Percentiles rank a stretch among this genome's conserved stretches.
phyloP scores from a whole-genome alignment of 2,113 vertebrate genomes.

The Addax nasomaculatus region DNA sequence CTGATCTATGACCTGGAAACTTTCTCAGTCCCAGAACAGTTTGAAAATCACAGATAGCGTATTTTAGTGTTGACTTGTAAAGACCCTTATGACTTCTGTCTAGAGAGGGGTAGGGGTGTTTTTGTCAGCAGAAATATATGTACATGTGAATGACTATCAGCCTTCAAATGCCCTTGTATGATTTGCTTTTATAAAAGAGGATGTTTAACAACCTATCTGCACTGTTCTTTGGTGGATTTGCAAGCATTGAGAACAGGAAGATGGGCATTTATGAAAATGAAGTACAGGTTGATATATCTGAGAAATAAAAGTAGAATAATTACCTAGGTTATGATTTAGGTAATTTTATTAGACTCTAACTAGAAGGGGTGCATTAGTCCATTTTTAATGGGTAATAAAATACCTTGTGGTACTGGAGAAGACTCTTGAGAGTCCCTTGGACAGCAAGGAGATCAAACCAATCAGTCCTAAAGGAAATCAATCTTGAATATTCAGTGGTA shows the following conservation, averaged over 20 bases:
- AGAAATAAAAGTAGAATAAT: neutral
- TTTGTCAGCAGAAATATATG: neutral
- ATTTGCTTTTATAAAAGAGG: neutral
- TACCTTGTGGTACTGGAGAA: neutral
- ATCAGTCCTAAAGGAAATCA: neutral
- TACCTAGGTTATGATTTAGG: neutral
- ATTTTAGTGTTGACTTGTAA: neutral
- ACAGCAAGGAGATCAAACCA: neutral
- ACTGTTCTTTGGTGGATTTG: neutral
- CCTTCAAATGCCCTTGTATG: too few relatives aligned
- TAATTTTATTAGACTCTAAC: neutral
- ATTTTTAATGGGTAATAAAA: neutral
- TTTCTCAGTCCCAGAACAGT: neutral
- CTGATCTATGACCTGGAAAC: neutral
- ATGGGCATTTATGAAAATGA: neutral
- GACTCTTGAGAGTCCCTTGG: neutral
- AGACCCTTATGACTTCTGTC: neutral
- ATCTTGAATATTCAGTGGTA: neutral
- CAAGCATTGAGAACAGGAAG: neutral
- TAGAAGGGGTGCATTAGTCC: neutral
- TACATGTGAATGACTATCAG: neutral
- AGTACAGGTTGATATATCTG: neutral
- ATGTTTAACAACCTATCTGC: neutral
- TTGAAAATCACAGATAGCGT: neutral
- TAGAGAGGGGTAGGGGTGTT: too few relatives aligned